Conservation (phyloP, 1,140 invertebrate species). For the Lepidurus couesii region DNA sequence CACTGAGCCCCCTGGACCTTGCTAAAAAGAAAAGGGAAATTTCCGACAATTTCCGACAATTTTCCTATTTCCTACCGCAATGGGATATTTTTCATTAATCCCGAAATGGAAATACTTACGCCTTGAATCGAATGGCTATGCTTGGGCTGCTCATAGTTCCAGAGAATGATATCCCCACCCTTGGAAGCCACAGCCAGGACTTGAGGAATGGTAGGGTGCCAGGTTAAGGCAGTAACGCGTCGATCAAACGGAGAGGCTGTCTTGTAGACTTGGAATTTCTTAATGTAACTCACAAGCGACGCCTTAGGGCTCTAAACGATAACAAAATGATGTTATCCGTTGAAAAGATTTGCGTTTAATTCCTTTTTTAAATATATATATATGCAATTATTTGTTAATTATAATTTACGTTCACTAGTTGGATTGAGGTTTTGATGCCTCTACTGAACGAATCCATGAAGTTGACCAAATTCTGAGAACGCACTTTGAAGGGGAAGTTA, state of each 20-base stretch:
- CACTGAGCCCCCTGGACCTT: constrained; percentile 44
- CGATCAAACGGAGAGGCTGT: constrained; percentile 43
- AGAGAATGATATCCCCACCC: constrained; percentile 44
- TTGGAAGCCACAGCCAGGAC: constrained; percentile 43
- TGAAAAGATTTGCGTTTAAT: not conserved
- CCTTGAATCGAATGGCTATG: constrained; percentile 41
- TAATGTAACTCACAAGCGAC: constrained; percentile 38
- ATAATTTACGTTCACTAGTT: not conserved
- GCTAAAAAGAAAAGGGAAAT: constrained; percentile 37
- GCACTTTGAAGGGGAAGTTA: not conserved
- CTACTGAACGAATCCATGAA: not conserved
- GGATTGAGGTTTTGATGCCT: not conserved
- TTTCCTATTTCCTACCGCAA: too few relatives aligned
- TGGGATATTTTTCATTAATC: constrained; percentile 16
- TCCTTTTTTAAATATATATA: too few relatives aligned
- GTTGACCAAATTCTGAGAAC: not conserved
- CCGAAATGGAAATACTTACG: constrained; percentile 36
- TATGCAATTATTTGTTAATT: too few relatives aligned
- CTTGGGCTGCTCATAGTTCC: constrained; percentile 41
- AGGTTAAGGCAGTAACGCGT: constrained; percentile 43
- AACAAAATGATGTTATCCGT: not conserved
- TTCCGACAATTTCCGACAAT: not conserved
- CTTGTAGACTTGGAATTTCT: constrained; percentile 40
- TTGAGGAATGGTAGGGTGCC: constrained; percentile 43
- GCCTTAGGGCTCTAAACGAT: constrained; percentile 25